These are phyloP conservation scores for Creontiades dilutus DNA, from an alignment of 2,888 invertebrate genomes.

Conservation along the genomic window DNA sequence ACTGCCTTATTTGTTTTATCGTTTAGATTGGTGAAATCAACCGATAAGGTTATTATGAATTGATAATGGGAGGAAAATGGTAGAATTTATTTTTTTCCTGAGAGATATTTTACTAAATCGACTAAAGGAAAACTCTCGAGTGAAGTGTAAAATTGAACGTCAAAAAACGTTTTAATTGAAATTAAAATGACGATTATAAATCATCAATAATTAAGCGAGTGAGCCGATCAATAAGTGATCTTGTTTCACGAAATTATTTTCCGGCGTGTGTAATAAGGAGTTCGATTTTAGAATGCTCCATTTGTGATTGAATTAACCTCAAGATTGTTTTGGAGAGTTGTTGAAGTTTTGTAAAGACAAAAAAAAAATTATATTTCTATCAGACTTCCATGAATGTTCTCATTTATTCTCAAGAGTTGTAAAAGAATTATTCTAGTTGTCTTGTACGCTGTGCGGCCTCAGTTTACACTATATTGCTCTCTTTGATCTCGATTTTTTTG, in stretches of 20 bases:
- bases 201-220: not conserved
- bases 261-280: not conserved
- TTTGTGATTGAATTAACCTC: not conserved
- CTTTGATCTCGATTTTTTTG: not conserved
- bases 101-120: slow-evolving; percentile 48
- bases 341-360: not conserved
- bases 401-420: not conserved
- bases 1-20: not conserved
- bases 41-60: not conserved
- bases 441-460: not conserved
- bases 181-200: not conserved
- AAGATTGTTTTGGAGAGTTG: not conserved
- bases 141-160: not conserved
- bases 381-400: not conserved
- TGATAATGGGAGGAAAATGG: not conserved
- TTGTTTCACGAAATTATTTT: not conserved
- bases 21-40: not conserved
- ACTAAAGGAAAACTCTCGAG: not conserved
- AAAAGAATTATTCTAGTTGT: not conserved
- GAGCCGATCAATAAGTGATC: not conserved
- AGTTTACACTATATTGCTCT: not conserved
- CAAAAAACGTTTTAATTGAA: not conserved
- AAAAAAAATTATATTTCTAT: slow-evolving; percentile 29
- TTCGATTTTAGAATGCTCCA: no score
- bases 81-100: slow-evolving; percentile 52